Conservation (phyloP, 2,113 vertebrate species). For the Tupaia chinensis region DNA sequence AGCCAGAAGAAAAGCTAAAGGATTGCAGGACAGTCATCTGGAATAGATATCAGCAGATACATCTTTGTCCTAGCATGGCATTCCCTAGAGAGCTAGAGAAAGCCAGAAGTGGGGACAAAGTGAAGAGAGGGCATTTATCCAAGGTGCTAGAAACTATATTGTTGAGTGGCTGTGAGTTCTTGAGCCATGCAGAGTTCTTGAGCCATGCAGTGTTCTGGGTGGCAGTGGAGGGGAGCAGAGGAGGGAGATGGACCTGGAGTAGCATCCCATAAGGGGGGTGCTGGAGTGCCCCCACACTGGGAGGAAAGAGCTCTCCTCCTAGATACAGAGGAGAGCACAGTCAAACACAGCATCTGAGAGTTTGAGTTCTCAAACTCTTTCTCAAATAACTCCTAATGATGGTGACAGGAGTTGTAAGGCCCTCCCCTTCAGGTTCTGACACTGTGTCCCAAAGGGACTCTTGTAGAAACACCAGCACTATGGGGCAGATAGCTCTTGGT, state of each 20-base stretch:
- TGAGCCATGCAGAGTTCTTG: too few relatives aligned
- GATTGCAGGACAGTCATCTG: neutral
- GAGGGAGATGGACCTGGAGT: neutral
- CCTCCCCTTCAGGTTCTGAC: neutral
- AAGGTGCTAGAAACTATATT: neutral
- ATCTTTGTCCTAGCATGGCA: neutral
- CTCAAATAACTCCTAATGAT: neutral
- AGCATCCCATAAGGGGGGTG: too few relatives aligned
- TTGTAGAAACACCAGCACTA: neutral
- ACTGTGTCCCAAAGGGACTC: neutral
- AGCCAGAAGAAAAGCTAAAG: neutral
- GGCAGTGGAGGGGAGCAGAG: neutral
- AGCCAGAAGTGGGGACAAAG: neutral
- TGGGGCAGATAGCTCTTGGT: neutral
- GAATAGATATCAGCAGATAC: neutral
- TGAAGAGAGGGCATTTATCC: neutral
- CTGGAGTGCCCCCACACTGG: too few relatives aligned
- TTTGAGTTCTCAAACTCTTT: neutral
- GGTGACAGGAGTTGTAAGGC: neutral
- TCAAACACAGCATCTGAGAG: neutral
- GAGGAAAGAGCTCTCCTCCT: too few relatives aligned
- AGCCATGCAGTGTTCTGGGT: rapidly evolving
- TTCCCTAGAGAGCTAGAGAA: neutral
- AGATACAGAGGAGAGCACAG: neutral
- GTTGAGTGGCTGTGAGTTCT: neutral